Evolutionary conservation across 2,113 vertebrate species (phyloP).

Genomic region (Hippolais icterina): DNA sequence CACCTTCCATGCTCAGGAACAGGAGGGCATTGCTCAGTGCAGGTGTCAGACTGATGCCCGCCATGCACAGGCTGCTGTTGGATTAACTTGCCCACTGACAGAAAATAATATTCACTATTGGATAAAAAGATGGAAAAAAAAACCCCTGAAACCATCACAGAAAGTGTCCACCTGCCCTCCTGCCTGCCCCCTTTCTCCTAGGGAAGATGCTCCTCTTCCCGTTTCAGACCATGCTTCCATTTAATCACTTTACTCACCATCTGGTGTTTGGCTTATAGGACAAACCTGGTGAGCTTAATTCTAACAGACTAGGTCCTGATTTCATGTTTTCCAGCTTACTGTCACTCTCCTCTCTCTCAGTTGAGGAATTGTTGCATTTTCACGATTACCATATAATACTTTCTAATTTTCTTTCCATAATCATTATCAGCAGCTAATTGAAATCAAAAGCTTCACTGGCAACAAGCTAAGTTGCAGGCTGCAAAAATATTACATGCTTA

Average conservation of each 20-base stretch:
- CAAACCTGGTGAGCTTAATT: not conserved
- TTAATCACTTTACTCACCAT: not conserved
- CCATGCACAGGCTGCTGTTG: not conserved
- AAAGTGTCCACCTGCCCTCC: accelerated
- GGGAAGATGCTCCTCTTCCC: not conserved
- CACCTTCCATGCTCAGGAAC: not conserved
- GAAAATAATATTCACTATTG: not conserved
- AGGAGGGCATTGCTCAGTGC: not conserved
- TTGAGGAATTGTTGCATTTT: not conserved
- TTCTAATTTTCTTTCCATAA: not conserved
- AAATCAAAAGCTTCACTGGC: not conserved
- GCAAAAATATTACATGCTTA: not conserved
- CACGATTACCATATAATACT: not conserved
- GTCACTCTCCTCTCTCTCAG: not conserved
- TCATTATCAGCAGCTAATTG: not conserved
- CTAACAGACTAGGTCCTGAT: not conserved
- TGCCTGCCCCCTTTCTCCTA: not conserved
- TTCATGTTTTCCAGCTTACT: not conserved
- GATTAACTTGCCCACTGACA: not conserved
- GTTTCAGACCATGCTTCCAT: not conserved
- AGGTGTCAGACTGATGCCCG: accelerated
- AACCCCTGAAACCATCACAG: not conserved
- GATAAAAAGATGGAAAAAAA: not conserved
- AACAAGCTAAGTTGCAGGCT: not conserved
- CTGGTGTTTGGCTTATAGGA: not conserved